Evolutionary conservation across 2,797 vertebrate species (phyloP), one percentile per base, ranked within the genome.

Genomic region (Synaphobranchus kaupii): DNA sequence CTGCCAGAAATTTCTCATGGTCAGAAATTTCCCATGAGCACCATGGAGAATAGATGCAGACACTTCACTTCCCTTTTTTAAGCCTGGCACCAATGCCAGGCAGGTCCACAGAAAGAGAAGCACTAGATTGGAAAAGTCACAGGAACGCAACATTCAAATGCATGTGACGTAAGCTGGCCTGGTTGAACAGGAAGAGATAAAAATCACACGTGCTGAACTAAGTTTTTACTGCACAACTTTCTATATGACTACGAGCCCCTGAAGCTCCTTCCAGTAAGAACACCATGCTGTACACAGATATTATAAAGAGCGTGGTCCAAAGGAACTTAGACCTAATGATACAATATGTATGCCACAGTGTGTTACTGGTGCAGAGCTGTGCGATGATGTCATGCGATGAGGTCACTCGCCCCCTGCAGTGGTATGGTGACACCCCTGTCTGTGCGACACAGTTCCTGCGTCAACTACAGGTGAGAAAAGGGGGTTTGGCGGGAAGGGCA

Each of bases 381-480:
- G 68, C 5, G 6, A 44, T 80, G 76, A 80, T 48, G 44, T 80
- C 76, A 80, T 80, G 76, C 76, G 8, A 80, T 47, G 44, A 47
- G 76, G 20, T 80, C 52, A 31, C 34, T 25, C 12, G 4, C 28
- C 52, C 12, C 28, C 82, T n/a, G n/a, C 78, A n/a, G 76, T 78
- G 39, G 73, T 80, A 13, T 13, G 47, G 80, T 22, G 9, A 50
- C 80, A 28, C 10, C n/a, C n/a, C 48, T 34, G 52, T 12, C 28
- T 84, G 15, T 58, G 12, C 31, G 39, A 9, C 28, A 63, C 7
- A 87, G 93, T 93, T 91, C 86, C 89, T 92, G 93, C 93, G 93
- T 89, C 89, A 90, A 93, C 93, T 92, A 93, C 15, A 25, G 50
- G 83, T n/a, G 12, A 60, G 83, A 60, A 60, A 28, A 15, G 34